Conservation (phyloP, 2,888 invertebrate species). For the Synanthedon formicaeformis region DNA sequence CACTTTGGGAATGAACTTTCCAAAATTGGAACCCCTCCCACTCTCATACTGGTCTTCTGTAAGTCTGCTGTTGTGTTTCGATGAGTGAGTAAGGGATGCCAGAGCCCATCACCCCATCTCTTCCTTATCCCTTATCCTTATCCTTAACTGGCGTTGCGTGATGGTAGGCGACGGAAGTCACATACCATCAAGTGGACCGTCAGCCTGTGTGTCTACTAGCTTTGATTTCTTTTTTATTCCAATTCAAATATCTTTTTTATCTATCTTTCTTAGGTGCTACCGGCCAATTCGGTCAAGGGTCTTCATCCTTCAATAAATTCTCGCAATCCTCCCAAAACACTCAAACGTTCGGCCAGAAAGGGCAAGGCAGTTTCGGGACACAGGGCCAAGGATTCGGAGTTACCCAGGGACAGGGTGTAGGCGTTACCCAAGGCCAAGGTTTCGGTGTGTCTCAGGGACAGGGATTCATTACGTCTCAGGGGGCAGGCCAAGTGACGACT, state of each 20-base stretch:
- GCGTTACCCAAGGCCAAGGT: constrained; percentile 3
- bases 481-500: constrained; percentile 2
- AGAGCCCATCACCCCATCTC: no score
- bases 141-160: no score
- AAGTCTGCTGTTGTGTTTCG: no score
- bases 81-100: no score
- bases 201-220: no score
- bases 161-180: no score
- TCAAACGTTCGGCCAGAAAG: constrained; percentile 4
- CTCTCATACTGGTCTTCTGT: no score
- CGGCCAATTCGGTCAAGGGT: background rate
- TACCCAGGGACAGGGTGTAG: constrained; percentile 2
- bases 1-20: no score
- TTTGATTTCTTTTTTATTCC: no score
- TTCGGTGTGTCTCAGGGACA: constrained; percentile 4
- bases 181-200: no score
- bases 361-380: constrained; percentile 5
- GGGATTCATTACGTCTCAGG: constrained; percentile 3
- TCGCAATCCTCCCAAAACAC: constrained; percentile 1
- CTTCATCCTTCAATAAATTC: constrained; percentile 1
- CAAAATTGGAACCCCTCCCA: no score
- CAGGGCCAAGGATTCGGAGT: constrained; percentile 8
- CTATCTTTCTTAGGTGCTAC: background rate
- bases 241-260: background rate
- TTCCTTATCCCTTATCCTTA: no score